Base-by-base conservation (phyloP, 2,888 invertebrate genomes). In the Phortica magna region DNA sequence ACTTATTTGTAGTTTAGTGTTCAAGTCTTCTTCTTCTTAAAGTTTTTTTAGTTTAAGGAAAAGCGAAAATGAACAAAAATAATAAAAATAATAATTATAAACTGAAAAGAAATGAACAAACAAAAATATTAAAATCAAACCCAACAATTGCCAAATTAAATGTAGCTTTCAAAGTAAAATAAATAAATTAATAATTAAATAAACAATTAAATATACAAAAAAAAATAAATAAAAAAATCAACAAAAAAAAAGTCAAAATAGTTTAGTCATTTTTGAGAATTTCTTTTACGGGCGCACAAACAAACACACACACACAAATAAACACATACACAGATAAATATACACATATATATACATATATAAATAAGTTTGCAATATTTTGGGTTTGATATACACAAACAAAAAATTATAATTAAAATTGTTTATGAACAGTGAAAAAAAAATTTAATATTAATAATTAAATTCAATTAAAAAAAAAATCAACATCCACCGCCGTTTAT, bases 81-180 rank as follows among this genome's bases (percentile, higher is more conserved):
- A 65, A 42, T 31, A 70, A 70, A 39, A 73, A 80, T 41, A 77
- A 73, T 77, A 76, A 76, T 10, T 75, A 76, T 65, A 9, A 78
- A 78, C 70, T 12, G 64, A 61, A 72, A 78, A 78, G 55, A 67
- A 48, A n/a, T 17, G 22, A 75, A 77, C 77, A 67, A 75, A 76
- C 74, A 78, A 75, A 71, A 75, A 64, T 39, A 74, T 71, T 71
- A 65, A 88, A 89, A 89, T 90, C 88, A 88, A 90, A 91, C 90
- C 91, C 91, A 91, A 90, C 90, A 91, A 91, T 91, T 91, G 91
- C 91, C 91, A 91, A 91, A 91, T 91, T 90, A 90, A 86, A 87
- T 87, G 89, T 91, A 91, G 91, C 90, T 91, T 91, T 91, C 89
- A 89, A 88, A 82, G 87, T 87, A 84, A 83, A 79, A 87, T 84